Evolutionary conservation across 2,797 vertebrate genomes (phyloP).

Genomic region (Bufotes viridis): DNA sequence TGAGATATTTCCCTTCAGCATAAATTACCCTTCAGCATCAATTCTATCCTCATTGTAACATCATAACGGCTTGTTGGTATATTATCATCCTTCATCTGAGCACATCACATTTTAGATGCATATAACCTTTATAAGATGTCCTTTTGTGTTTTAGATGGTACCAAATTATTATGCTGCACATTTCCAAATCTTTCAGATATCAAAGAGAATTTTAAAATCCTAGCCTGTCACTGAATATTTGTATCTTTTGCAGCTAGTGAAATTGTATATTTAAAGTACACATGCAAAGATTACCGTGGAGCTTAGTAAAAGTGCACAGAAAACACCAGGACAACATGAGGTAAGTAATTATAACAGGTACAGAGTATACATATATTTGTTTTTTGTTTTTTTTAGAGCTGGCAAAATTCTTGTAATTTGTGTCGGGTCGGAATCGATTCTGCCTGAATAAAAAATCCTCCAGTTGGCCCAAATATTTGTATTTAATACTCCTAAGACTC

Average conservation of each 20-base stretch:
- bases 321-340: neutral
- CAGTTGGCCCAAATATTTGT: too few species aligned
- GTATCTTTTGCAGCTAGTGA: neutral
- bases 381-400: too few species aligned
- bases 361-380: neutral
- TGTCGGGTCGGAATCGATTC: too few species aligned
- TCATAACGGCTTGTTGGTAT: conserved; percentile 41
- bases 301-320: neutral
- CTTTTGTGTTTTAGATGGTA: conserved; percentile 26
- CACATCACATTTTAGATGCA: conserved; percentile 29
- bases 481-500: too few species aligned
- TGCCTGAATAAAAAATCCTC: too few species aligned
- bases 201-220: conserved; percentile 8
- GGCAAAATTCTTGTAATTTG: too few species aligned
- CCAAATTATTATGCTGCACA: conserved; percentile 21
- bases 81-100: conserved; percentile 44
- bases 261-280: conserved; percentile 13
- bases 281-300: neutral
- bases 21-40: neutral
- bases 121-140: conserved; percentile 53
- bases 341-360: too few species aligned
- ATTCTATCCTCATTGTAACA: conserved; percentile 19
- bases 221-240: conserved; percentile 12
- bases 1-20: neutral
- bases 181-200: conserved; percentile 32